These are phyloP conservation scores for Drosophila subpulchrella DNA, from an alignment of 1,140 invertebrate genomes.

Conservation along the genomic window DNA sequence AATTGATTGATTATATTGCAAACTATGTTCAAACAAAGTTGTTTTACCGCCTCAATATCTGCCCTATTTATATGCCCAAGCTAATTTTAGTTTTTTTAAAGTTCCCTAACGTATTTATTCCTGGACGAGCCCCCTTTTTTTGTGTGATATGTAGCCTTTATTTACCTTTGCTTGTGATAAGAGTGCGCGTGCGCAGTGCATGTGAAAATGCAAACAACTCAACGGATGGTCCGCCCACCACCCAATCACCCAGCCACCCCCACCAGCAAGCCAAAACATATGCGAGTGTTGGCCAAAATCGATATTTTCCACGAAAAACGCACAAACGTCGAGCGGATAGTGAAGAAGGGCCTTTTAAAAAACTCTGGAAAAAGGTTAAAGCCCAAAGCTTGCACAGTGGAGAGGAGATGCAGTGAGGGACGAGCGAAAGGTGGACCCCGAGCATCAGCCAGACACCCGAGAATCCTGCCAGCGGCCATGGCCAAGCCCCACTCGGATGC, in stretches of 20 bases:
- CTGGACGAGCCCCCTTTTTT: constrained; percentile 1
- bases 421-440: neutral
- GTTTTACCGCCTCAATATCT: neutral
- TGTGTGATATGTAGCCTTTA: neutral
- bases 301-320: constrained; percentile 61
- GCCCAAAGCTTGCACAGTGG: neutral
- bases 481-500: constrained; percentile 85
- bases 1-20: constrained; percentile 47
- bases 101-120: neutral
- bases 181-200: constrained; percentile 64
- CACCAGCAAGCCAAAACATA: constrained; percentile 58
- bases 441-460: constrained; percentile 13
- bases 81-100: neutral
- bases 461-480: constrained; percentile 55
- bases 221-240: constrained; percentile 12
- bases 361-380: constrained; percentile 2
- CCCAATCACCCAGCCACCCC: constrained; percentile 28
- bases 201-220: constrained; percentile 25
- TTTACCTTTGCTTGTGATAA: constrained; percentile 58
- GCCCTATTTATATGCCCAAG: neutral
- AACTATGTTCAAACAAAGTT: neutral
- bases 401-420: constrained; percentile 14
- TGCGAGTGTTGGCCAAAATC: constrained; percentile 69
- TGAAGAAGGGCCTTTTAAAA: constrained; percentile 3
- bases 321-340: constrained; percentile 41